These are phyloP conservation scores for Pithys albifrons DNA, from an alignment of 2,113 vertebrate genomes.

Conservation along the genomic window DNA sequence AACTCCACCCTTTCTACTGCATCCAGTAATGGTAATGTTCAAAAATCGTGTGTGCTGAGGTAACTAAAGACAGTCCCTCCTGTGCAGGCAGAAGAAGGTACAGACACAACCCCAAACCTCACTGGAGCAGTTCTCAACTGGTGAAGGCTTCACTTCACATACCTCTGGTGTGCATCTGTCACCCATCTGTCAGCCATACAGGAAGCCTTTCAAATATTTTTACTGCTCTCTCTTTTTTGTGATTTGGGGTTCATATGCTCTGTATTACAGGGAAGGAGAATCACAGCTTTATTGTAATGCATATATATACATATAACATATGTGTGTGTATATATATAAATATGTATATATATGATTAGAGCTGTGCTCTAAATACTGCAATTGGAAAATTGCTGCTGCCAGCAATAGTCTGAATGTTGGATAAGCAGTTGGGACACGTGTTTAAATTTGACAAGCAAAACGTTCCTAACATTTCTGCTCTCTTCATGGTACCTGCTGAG, in stretches of 20 bases:
- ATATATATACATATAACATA: background rate
- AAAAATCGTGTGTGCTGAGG: background rate
- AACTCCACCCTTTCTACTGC: background rate
- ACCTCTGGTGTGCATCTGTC: slow-evolving; percentile 39
- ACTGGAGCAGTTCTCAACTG: background rate
- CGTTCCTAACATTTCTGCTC: background rate
- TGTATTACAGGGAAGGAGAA: background rate
- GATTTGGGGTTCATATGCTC: background rate
- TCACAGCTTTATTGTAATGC: background rate
- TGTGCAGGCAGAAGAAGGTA: background rate
- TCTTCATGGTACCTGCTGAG: background rate
- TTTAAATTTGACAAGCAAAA: background rate
- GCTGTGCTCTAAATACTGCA: background rate
- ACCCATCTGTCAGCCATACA: background rate
- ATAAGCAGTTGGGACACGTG: background rate
- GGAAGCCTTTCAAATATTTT: slow-evolving; percentile 19
- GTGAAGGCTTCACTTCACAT: background rate
- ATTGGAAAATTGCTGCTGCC: background rate
- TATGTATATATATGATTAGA: background rate
- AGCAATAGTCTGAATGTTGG: background rate
- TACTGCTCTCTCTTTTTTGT: background rate
- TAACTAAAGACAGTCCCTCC: background rate
- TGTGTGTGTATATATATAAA: background rate
- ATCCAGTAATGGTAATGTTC: rapidly evolving
- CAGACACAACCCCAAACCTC: background rate